phyloP scores from a whole-genome alignment of 2,797 vertebrate genomes.

The Enteromius viviparus region DNA sequence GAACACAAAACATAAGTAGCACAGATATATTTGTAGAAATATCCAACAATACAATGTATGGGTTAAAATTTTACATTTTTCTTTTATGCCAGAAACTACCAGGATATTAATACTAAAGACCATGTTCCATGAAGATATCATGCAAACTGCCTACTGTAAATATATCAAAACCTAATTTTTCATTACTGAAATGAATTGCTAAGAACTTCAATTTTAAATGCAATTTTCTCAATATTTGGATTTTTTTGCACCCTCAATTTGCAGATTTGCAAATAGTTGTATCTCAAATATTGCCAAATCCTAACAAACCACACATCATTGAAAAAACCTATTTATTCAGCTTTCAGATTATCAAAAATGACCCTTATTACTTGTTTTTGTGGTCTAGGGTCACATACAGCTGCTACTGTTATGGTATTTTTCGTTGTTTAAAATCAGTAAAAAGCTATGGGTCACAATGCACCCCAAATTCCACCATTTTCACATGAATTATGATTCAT shows the following conservation, averaged over 20 bases:
- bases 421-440: slow-evolving; percentile 6
- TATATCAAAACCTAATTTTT: not conserved
- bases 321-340: not conserved
- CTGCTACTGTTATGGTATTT: not conserved
- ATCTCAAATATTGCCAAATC: not conserved
- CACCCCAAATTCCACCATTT: not conserved
- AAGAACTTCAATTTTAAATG: not conserved
- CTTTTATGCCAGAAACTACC: not conserved
- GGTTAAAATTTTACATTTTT: not conserved
- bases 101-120: not conserved
- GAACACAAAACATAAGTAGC: not conserved
- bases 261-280: not conserved
- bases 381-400: not conserved
- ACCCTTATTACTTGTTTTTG: not conserved
- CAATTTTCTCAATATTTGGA: not conserved
- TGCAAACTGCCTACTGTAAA: not conserved
- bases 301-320: not conserved
- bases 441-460: not conserved
- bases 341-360: not conserved
- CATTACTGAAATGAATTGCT: not conserved
- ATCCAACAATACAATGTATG: not conserved
- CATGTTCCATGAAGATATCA: not conserved
- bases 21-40: not conserved
- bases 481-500: slow-evolving; percentile 15
- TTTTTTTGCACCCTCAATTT: not conserved